phyloP scores from a whole-genome alignment of 2,797 vertebrate species.

The Champsocephalus gunnari region DNA sequence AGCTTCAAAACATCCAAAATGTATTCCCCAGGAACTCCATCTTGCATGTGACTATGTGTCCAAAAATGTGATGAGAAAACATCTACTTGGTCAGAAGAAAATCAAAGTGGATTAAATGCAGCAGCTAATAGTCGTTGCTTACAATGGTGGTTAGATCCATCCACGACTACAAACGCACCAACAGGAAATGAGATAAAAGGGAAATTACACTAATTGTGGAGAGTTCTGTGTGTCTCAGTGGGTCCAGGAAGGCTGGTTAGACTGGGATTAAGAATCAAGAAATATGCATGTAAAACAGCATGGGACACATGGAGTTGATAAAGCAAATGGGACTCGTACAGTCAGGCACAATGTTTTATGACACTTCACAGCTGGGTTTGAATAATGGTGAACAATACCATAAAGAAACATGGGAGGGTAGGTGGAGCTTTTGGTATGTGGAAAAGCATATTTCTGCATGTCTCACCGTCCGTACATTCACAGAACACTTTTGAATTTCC shows the following conservation, averaged over 20 bases:
- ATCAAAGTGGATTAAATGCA: neutral
- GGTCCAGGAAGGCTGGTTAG: slow-evolving; percentile 30
- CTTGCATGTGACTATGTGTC: neutral
- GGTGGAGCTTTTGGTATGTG: slow-evolving; percentile 42
- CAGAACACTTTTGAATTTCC: slow-evolving; percentile 29
- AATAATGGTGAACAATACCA: slow-evolving; percentile 40
- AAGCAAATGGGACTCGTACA: slow-evolving; percentile 36
- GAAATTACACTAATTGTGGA: slow-evolving; percentile 58
- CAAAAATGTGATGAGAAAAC: slow-evolving; percentile 1
- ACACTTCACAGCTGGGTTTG: slow-evolving; percentile 45
- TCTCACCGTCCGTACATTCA: slow-evolving; percentile 29
- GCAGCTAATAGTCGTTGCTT: neutral
- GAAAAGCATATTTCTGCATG: slow-evolving; percentile 48
- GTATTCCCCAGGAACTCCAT: neutral
- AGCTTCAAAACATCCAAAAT: no score
- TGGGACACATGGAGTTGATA: slow-evolving; percentile 41
- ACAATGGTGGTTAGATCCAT: slow-evolving; percentile 16
- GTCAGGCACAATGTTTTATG: slow-evolving; percentile 44
- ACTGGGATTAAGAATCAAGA: slow-evolving; percentile 40
- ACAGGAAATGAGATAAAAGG: slow-evolving; percentile 71
- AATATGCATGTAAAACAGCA: slow-evolving; percentile 49
- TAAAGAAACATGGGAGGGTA: slow-evolving; percentile 40
- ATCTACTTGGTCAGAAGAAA: neutral
- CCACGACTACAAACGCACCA: slow-evolving; percentile 16
- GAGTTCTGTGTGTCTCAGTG: slow-evolving; percentile 36